Base-by-base conservation (phyloP, 1,140 invertebrate species). In the Drosophila rhopaloa region DNA sequence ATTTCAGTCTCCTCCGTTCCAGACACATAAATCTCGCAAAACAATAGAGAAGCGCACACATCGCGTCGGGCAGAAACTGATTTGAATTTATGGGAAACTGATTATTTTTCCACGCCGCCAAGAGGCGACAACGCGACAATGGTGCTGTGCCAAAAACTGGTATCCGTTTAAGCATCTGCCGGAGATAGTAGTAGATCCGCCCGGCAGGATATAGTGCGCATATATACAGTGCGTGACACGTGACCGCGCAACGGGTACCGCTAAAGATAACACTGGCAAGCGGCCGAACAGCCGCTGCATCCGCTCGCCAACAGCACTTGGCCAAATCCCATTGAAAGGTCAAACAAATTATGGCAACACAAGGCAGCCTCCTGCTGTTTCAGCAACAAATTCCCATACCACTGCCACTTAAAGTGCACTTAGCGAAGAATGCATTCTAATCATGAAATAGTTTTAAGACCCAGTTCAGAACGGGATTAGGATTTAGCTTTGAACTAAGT, bases 41-140 rank as follows among this genome's bases (percentile, higher is more conserved):
- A 89, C 83, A 88, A 83, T 75, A 62, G 46, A 60, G 47, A 65
- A 29, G n/a, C 29, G 55, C 43, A 37, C 40, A 70, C 61, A 50
- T 38, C 53, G 44, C 48, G 47, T 29, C 24, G 53, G 50, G 40
- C 47, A 47, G 47, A 51, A 55, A 67, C 75, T 85, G 89, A 89
- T 89, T 89, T 85, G 74, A 91, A 91, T 91, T 91, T 91, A 91
- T 91, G 84, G 67, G 67, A 91, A 91, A 91, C 89, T 82, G 89
- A 91, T 91, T 91, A 91, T 79, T 90, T 67, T 73, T 58, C 60
- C 53, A 62, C 40, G 58, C 54, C 60, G 67, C 58, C 60, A 10
- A 57, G 46, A 43, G 62, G 67, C 67, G 65, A 77, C 77, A 57
- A 85, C 67, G 16, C 50, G 76, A 54, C 65, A 83, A 80, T 72